Evolutionary conservation across 2,888 invertebrate genomes (phyloP).

Genomic region (Noctua janthe): DNA sequence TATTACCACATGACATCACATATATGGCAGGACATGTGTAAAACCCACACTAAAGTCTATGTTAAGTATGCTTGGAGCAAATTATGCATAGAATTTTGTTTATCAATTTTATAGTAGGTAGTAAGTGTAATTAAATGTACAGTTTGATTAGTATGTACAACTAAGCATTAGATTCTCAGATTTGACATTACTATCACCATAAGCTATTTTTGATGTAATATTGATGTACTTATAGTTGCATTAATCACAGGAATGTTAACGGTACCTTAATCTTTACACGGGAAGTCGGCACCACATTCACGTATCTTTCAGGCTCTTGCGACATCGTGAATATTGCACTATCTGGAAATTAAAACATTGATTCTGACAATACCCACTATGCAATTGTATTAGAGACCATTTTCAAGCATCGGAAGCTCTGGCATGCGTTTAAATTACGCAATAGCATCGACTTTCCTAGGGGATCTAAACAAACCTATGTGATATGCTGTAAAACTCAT

Average conservation of each 20-base stretch:
- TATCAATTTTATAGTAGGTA: no score
- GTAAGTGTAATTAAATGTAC: background rate
- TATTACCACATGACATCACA: no score
- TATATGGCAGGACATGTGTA: background rate
- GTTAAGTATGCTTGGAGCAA: background rate
- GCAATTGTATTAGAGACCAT: background rate
- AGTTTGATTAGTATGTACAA: background rate
- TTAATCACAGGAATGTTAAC: background rate
- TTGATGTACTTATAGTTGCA: background rate
- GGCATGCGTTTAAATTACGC: slow-evolving; percentile 12
- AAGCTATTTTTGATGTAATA: background rate
- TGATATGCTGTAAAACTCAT: background rate
- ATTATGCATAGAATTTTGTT: background rate
- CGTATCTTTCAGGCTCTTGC: slow-evolving; percentile 65
- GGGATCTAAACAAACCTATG: background rate
- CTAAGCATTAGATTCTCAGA: background rate
- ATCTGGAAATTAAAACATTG: slow-evolving; percentile 34
- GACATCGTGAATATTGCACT: slow-evolving; percentile 19
- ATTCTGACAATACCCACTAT: background rate
- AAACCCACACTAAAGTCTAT: background rate
- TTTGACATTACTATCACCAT: background rate
- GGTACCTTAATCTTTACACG: slow-evolving; percentile 75
- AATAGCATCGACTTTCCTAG: slow-evolving; percentile 8
- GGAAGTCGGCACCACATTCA: slow-evolving; percentile 73
- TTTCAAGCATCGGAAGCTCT: background rate